Percentiles rank a stretch among this genome's conserved stretches.
These are phyloP conservation scores for Aricia agestis DNA, from an alignment of 1,140 invertebrate genomes.

Conservation along the genomic window DNA sequence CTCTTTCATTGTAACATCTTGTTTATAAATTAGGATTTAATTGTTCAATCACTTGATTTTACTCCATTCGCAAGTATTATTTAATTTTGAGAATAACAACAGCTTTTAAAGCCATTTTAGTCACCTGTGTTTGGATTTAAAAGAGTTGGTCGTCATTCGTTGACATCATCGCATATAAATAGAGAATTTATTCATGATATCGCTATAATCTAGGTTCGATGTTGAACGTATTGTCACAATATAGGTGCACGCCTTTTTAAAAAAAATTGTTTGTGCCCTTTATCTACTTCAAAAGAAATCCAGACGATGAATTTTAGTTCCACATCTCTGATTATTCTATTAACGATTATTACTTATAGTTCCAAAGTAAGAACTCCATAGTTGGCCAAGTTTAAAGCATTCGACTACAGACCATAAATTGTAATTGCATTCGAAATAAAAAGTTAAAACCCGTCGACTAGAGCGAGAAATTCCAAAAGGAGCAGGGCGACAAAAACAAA, in stretches of 20 bases:
- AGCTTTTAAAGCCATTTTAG: neutral
- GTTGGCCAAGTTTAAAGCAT: neutral
- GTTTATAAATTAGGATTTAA: neutral
- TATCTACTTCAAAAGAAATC: too few relatives aligned
- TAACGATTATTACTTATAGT: neutral
- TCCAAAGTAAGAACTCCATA: neutral
- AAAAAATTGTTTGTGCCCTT: neutral
- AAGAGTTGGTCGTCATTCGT: neutral
- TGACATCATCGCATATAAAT: neutral
- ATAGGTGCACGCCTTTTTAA: neutral
- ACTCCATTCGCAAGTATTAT: neutral
- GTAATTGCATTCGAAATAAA: slow-evolving; percentile 2
- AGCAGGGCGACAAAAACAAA: neutral
- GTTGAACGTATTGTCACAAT: neutral
- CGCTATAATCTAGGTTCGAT: neutral
- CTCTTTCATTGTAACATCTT: too few relatives aligned
- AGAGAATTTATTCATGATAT: neutral
- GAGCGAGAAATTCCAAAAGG: neutral
- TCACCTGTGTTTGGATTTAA: neutral
- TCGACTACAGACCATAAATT: neutral
- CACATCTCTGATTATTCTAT: neutral
- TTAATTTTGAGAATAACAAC: neutral
- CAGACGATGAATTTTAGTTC: too few relatives aligned
- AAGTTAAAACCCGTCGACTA: neutral
- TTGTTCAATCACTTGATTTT: neutral